Conservation (phyloP, 1,140 invertebrate genomes). For the Saccostrea cuccullata region DNA sequence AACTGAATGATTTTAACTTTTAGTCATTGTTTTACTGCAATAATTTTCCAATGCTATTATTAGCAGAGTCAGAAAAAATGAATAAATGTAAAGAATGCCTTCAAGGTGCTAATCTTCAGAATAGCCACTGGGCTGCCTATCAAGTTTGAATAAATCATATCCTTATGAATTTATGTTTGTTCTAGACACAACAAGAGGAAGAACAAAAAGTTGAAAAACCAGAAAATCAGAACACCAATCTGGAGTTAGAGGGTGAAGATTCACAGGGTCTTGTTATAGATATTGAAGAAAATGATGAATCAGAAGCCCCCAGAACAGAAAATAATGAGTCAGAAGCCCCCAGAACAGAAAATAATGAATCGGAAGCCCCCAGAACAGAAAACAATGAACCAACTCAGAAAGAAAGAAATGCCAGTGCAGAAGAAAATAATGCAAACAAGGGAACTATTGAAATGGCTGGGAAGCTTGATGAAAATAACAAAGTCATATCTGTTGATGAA, state of each 20-base stretch:
- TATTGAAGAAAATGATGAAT: not conserved
- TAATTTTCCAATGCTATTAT: too few relatives aligned
- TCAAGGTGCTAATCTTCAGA: too few relatives aligned
- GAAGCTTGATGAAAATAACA: not conserved
- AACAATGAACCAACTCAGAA: not conserved
- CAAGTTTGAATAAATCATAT: too few relatives aligned
- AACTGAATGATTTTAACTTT: too few relatives aligned
- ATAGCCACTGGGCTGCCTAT: too few relatives aligned
- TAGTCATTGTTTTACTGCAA: too few relatives aligned
- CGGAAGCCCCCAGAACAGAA: not conserved
- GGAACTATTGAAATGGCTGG: not conserved
- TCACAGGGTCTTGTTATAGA: not conserved
- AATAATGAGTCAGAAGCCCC: too few relatives aligned
- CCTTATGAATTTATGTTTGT: not conserved
- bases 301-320: too few relatives aligned
- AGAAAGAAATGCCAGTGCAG: not conserved
- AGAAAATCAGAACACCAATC: not conserved
- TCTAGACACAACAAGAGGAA: not conserved
- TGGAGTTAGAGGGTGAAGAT: not conserved
- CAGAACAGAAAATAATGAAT: too few relatives aligned
- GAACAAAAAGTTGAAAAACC: not conserved
- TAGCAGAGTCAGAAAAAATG: too few relatives aligned
- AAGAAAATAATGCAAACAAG: not conserved
- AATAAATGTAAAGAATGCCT: too few relatives aligned
- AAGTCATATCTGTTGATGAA: not conserved